Base-by-base conservation (phyloP, 2,113 vertebrate species). In the Sylvilagus bachmani region DNA sequence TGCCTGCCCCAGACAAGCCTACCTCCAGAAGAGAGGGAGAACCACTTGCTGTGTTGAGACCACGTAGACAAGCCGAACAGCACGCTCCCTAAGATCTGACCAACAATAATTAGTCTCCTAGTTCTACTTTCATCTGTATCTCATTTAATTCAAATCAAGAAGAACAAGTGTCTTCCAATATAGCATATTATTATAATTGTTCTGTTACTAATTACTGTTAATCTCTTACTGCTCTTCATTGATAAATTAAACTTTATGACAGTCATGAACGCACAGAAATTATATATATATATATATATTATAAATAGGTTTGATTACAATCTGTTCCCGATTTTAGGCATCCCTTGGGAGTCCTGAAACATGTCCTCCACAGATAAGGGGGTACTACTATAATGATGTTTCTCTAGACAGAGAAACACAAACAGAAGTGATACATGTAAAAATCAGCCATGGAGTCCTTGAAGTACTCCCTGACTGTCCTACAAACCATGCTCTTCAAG, bases 341-440 rank as follows among this genome's bases (percentile, higher is more conserved):
- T 58, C 19, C 55, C 14, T 19, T 58, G 55, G 55, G 55, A 16
- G 55, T 58, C 55, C 55, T 19, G 14, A 58, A 58, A 58, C 55
- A 58, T 16, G 55, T 19, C 55, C 55, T 58, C 55, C 11, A 10
- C 14, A 58, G 55, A 58, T 58, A 58, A 58, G 55, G 55, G 55
- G 55, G 3, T 19, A 17, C 55, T 58, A 58, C 19, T 58, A 19
- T 24, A 70, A 84, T 33, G 19, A 27, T 44, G 71, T 66, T 64
- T 89, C 64, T 86, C 51, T n/a, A 62, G 83, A 82, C 51, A 36
- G 33, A 95, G 24, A 71, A 90, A 44, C 25, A 67, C 38, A 82
- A 85, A 64, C 10, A 71, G 17, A 78, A 49, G 11, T 25, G 55
- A 96, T 49, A 36, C 31, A 83, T 86, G 2, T 27, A 22, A 73